phyloP scores from a whole-genome alignment of 2,888 invertebrate species.

The Platycheirus albimanus region DNA sequence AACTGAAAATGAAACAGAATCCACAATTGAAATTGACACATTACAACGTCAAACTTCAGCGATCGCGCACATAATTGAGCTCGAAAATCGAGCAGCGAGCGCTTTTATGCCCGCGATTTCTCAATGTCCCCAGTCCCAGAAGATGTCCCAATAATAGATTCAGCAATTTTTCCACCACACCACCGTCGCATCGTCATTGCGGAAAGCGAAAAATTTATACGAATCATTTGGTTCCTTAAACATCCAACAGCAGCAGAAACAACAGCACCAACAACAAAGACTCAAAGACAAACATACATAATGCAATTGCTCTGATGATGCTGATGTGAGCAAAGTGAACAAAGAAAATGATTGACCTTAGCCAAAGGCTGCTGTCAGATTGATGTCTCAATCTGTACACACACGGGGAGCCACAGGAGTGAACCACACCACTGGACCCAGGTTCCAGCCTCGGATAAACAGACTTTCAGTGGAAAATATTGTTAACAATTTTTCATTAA shows the following conservation, averaged over 20 bases:
- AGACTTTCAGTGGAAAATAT: slow-evolving; percentile 52
- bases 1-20: slow-evolving; percentile 67
- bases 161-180: slow-evolving; percentile 66
- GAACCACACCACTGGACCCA: slow-evolving; percentile 44
- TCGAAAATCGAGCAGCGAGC: slow-evolving; percentile 42
- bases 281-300: slow-evolving; percentile 35
- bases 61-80: slow-evolving; percentile 64
- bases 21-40: slow-evolving; percentile 72
- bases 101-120: slow-evolving; percentile 49
- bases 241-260: slow-evolving; percentile 9
- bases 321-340: slow-evolving; percentile 38
- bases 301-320: slow-evolving; percentile 31
- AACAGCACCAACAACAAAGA: slow-evolving; percentile 19
- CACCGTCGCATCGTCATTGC: slow-evolving; percentile 39
- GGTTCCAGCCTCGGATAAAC: slow-evolving; percentile 11
- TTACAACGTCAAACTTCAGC: slow-evolving; percentile 70
- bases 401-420: slow-evolving; percentile 53
- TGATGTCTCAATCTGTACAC: slow-evolving; percentile 70
- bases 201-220: slow-evolving; percentile 67
- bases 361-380: slow-evolving; percentile 69
- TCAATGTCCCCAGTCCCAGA: slow-evolving; percentile 44
- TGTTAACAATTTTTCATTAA: slow-evolving; percentile 73
- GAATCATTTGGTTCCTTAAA: slow-evolving; percentile 57
- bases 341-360: slow-evolving; percentile 72
- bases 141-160: slow-evolving; percentile 61